Evolutionary conservation across 2,113 vertebrate genomes (phyloP).

Genomic region (Charina bottae): DNA sequence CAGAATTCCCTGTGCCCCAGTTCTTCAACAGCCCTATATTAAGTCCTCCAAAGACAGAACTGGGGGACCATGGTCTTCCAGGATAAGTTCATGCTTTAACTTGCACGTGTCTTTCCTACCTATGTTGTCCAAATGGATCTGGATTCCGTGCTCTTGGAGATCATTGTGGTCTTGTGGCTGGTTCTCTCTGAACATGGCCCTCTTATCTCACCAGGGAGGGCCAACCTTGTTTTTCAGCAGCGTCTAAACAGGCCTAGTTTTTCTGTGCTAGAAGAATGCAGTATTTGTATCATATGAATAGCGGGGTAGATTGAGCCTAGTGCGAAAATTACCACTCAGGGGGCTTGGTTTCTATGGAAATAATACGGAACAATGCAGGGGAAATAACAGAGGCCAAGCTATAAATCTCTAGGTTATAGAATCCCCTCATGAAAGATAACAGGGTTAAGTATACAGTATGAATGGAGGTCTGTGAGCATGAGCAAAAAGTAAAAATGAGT

Average conservation of each 20-base stretch:
- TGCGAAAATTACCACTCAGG: constrained; percentile 52
- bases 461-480: neutral
- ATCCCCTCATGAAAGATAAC: constrained; percentile 4
- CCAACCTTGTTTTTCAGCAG: constrained; percentile 12
- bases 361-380: constrained; percentile 30
- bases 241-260: constrained; percentile 34
- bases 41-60: neutral
- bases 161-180: neutral
- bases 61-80: too few relatives aligned
- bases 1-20: neutral
- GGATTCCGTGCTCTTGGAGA: constrained; percentile 2
- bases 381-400: constrained; percentile 35
- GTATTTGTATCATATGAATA: constrained; percentile 47
- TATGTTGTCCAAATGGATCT: neutral
- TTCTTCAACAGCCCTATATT: neutral
- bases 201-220: constrained; percentile 43
- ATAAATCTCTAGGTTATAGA: constrained; percentile 34
- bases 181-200: constrained; percentile 31
- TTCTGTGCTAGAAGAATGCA: neutral
- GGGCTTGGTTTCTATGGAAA: constrained; percentile 64
- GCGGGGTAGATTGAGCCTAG: constrained; percentile 40
- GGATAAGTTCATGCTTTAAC: too few relatives aligned
- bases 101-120: neutral
- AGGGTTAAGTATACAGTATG: constrained; percentile 11
- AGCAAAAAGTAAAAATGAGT: neutral